Evolutionary conservation across 2,113 vertebrate genomes (phyloP).

Genomic region (Notiomystis cincta): DNA sequence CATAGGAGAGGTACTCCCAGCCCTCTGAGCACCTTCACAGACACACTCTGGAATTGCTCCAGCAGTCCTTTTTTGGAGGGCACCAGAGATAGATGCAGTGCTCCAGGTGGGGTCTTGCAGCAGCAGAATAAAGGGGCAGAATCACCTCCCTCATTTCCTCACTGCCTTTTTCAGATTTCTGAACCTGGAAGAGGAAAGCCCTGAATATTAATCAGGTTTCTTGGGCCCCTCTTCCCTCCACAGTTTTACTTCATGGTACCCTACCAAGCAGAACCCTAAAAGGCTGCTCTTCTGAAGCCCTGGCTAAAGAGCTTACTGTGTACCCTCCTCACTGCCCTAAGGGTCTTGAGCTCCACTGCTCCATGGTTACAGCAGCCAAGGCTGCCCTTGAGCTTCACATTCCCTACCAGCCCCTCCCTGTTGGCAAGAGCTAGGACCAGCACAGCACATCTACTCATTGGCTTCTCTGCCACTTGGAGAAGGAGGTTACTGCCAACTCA

Average conservation of each 20-base stretch:
- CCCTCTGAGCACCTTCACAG: not conserved
- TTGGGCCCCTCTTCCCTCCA: not conserved
- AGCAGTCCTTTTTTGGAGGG: not conserved
- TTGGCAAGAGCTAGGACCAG: not conserved
- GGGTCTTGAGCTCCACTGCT: not conserved
- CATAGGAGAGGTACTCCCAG: not conserved
- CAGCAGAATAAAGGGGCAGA: not conserved
- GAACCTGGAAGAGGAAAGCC: not conserved
- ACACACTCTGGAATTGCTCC: not conserved
- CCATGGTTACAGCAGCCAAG: not conserved
- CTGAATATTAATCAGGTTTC: not conserved
- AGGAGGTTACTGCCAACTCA: not conserved
- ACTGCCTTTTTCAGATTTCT: not conserved
- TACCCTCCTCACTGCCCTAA: not conserved
- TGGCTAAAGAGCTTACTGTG: not conserved
- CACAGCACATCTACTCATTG: accelerated
- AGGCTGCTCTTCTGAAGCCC: not conserved
- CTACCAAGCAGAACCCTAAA: not conserved
- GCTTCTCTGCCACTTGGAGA: not conserved
- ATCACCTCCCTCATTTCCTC: not conserved
- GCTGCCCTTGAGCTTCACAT: not conserved
- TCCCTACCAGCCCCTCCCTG: not conserved
- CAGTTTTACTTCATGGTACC: not conserved
- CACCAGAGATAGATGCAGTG: not conserved
- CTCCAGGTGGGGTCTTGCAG: not conserved